phyloP scores from a whole-genome alignment of 2,113 vertebrate genomes.

The Spheniscus mendiculus region DNA sequence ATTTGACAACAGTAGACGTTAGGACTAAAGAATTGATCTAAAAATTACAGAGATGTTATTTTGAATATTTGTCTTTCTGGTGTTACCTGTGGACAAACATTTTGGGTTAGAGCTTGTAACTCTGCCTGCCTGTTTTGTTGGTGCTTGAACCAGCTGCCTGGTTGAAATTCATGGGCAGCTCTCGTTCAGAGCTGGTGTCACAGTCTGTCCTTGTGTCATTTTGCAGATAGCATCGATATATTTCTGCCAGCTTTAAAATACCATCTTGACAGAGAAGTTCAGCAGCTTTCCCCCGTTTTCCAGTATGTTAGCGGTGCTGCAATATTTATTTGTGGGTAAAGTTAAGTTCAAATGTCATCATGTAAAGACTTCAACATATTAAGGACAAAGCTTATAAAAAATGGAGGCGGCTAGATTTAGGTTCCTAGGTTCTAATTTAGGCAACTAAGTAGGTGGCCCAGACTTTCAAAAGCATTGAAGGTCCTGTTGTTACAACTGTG shows the following conservation, averaged over 20 bases:
- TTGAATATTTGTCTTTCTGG: neutral
- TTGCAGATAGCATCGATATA: neutral
- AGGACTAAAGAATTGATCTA: neutral
- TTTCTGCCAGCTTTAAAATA: conserved; percentile 12
- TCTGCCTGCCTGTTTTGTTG: neutral
- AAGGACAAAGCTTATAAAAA: neutral
- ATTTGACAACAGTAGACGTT: neutral
- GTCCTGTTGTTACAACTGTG: neutral
- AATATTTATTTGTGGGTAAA: neutral
- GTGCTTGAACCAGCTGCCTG: neutral
- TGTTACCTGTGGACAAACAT: neutral
- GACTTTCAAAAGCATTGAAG: neutral
- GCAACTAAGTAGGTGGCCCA: neutral
- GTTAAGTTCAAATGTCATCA: neutral
- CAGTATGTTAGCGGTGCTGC: neutral
- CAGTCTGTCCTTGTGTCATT: neutral
- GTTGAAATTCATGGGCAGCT: neutral
- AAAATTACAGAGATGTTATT: neutral
- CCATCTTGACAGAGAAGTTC: neutral
- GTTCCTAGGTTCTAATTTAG: neutral
- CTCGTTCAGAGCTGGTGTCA: neutral
- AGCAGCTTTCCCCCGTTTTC: neutral
- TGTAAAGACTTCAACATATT: neutral
- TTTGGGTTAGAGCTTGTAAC: neutral
- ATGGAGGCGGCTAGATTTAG: neutral